A percentile compares a stretch with the other conserved stretches of the same genome.
These are phyloP conservation scores for Melanotaenia parkinsoni DNA, from an alignment of 2,797 vertebrate species.

Conservation along the genomic window DNA sequence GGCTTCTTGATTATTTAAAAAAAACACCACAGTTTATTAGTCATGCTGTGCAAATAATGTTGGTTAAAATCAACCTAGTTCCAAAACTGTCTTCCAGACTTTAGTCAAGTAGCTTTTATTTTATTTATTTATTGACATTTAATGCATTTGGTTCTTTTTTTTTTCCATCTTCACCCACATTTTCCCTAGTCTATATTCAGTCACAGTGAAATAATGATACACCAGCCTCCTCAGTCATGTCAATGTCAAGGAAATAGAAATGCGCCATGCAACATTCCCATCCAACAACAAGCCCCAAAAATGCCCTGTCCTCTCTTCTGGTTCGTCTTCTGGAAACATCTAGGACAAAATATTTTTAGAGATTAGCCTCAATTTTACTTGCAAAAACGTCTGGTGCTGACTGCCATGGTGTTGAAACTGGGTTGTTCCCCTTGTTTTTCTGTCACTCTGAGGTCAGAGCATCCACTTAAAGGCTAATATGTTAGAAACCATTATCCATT, in stretches of 20 bases:
- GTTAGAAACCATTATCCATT: not conserved
- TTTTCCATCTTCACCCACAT: not conserved
- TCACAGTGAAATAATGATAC: too few relatives aligned
- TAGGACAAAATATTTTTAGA: slow-evolving; percentile 18
- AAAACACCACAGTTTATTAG: too few relatives aligned
- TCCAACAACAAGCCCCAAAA: not conserved
- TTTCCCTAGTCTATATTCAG: not conserved
- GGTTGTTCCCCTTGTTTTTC: not conserved
- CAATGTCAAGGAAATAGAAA: not conserved
- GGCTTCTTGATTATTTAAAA: not conserved
- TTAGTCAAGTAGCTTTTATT: too few relatives aligned
- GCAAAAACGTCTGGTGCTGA: not conserved
- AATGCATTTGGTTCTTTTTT: too few relatives aligned
- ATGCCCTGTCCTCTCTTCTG: not conserved
- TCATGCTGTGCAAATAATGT: too few relatives aligned
- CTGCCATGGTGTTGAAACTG: not conserved
- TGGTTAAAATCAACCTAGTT: too few relatives aligned
- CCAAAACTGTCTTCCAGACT: too few relatives aligned
- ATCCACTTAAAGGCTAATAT: not conserved
- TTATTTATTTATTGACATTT: too few relatives aligned
- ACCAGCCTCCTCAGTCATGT: not conserved
- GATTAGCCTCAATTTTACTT: not conserved
- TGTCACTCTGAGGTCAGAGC: not conserved
- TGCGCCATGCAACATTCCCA: not conserved
- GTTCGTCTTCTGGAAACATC: slow-evolving; percentile 13